These are phyloP conservation scores for Hydrophis major DNA, from an alignment of 2,797 vertebrate species.

Conservation along the genomic window DNA sequence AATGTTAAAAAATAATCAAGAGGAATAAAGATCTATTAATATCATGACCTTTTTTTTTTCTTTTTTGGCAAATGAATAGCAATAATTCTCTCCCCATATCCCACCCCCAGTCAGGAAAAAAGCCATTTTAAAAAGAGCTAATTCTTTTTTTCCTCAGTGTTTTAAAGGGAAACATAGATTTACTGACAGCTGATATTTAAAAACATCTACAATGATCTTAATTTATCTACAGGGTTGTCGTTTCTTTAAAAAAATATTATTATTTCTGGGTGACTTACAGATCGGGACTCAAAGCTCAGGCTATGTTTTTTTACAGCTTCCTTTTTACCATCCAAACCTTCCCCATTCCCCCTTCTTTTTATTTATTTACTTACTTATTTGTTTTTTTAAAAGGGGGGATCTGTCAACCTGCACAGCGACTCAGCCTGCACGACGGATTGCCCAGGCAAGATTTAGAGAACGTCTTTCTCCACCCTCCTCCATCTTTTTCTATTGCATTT, in stretches of 20 bases:
- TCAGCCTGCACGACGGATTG: neutral
- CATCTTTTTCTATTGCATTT: neutral
- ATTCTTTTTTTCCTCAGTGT: neutral
- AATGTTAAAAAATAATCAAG: too few species aligned
- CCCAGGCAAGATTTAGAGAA: neutral
- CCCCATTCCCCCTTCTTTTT: rapidly evolving
- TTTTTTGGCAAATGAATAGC: too few species aligned
- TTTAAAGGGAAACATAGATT: neutral
- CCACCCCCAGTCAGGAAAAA: neutral
- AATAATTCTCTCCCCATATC: neutral
- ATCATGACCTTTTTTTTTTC: too few species aligned
- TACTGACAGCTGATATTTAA: neutral
- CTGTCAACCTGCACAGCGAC: conserved; percentile 11
- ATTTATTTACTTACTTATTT: too few species aligned
- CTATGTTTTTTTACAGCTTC: neutral
- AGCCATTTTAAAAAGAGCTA: neutral
- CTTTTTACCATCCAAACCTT: neutral
- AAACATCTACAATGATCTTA: neutral
- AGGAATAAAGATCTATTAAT: too few species aligned
- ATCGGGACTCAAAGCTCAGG: neutral
- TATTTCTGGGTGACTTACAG: neutral
- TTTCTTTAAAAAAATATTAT: too few species aligned
- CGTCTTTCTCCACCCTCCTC: too few species aligned
- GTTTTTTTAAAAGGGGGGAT: neutral
- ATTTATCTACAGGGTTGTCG: neutral